A percentile compares a stretch with the other conserved stretches of the same genome.
phyloP scores from a whole-genome alignment of 2,888 invertebrate species.

The Bruchidius siliquastri region DNA sequence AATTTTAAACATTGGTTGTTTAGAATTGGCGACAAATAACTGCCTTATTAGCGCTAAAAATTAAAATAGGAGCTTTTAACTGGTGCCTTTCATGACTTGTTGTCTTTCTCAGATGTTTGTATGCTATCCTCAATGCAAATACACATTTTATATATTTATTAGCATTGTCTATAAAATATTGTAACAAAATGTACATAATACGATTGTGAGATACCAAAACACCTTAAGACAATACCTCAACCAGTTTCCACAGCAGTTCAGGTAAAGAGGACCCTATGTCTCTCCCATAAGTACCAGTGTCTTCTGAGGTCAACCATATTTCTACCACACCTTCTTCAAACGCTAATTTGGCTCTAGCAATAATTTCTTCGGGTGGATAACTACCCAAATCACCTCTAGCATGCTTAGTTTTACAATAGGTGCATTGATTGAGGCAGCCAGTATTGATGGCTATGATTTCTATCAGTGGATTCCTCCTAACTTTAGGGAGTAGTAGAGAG shows the following conservation, averaged over 20 bases:
- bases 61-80: no score
- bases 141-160: no score
- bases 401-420: slow-evolving; percentile 98
- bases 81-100: no score
- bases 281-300: slow-evolving; percentile 94
- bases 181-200: no score
- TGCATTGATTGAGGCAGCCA: slow-evolving; percentile 96
- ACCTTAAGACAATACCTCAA: slow-evolving; percentile 47
- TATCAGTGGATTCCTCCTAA: slow-evolving; percentile 90
- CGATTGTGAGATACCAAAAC: no score
- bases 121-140: no score
- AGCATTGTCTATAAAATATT: no score
- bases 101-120: no score
- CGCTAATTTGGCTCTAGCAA: slow-evolving; percentile 79
- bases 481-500: slow-evolving; percentile 82
- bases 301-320: slow-evolving; percentile 97
- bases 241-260: slow-evolving; percentile 77
- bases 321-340: slow-evolving; percentile 91
- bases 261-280: slow-evolving; percentile 89
- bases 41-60: no score
- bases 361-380: slow-evolving; percentile 85
- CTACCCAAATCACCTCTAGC: slow-evolving; percentile 96
- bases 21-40: no score
- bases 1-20: no score
- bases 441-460: slow-evolving; percentile 97